A percentile compares a stretch with the other conserved stretches of the same genome.
phyloP scores from a whole-genome alignment of 2,888 invertebrate species.

The Stenolophus ochropezus region DNA sequence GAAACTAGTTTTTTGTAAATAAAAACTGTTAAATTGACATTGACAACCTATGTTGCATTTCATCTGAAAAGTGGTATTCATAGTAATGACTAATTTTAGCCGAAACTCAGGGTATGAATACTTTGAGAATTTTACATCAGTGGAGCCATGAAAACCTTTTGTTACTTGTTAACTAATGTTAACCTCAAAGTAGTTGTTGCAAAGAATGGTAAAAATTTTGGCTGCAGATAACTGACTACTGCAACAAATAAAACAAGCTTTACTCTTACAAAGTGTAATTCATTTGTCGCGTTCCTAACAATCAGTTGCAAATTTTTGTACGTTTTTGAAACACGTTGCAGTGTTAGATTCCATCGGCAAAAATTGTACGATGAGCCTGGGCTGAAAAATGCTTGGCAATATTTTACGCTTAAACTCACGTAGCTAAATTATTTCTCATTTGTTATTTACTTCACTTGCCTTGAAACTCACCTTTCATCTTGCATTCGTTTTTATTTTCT shows the following conservation, averaged over 20 bases:
- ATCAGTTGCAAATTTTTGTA: conserved; percentile 13
- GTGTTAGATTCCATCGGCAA: not conserved
- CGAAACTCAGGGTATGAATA: too few relatives aligned
- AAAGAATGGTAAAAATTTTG: too few relatives aligned
- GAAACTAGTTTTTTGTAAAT: too few relatives aligned
- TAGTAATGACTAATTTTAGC: too few relatives aligned
- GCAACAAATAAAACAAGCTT: not conserved
- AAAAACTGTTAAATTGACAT: too few relatives aligned
- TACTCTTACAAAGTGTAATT: not conserved
- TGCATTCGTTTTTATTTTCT: not conserved
- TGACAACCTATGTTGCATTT: too few relatives aligned
- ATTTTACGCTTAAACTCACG: conserved; percentile 27
- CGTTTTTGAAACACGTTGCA: conserved; percentile 4
- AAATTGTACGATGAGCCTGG: not conserved
- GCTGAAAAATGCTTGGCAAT: conserved; percentile 4
- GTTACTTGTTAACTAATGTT: too few relatives aligned
- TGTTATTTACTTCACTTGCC: conserved; percentile 19
- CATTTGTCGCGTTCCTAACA: not conserved
- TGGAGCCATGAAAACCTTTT: too few relatives aligned
- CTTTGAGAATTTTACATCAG: too few relatives aligned
- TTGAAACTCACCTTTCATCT: conserved; percentile 8
- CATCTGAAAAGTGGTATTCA: too few relatives aligned
- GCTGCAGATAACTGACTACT: not conserved
- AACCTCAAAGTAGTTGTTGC: too few relatives aligned
- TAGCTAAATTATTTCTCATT: conserved; percentile 17